Base-by-base conservation (phyloP, 2,888 invertebrate species). In the Drosophila seclusa region DNA sequence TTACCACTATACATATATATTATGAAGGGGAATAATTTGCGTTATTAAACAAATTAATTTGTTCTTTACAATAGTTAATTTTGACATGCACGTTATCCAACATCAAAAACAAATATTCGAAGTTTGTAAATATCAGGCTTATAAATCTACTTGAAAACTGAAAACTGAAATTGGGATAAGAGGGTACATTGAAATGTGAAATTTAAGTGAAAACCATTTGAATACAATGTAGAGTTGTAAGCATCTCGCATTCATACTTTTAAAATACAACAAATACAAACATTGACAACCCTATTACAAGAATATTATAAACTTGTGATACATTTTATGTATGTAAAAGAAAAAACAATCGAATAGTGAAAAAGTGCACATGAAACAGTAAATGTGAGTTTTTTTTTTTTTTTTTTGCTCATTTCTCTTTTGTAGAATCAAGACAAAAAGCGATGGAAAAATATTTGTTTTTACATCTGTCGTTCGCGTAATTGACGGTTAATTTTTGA, bases 81-180 rank as follows among this genome's bases (percentile, higher is more conserved):
- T 52, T 6, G 24, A 52, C 29, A 42, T 68, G 63, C 72, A 66
- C 34, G 59, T 59, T 52, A 52, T 11, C 31, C 36, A 40, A 58
- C 53, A 53, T 64, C 36, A 54, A 67, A 50, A 40, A 66, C 53
- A 55, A 55, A 68, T 40, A 71, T 71, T 65, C 81, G 85, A 87
- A 90, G 54, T 91, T 87, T 85, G 92, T 92, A 92, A 90, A 92
- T 92, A 92, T 88, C 87, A 84, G 81, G 83, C 84, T 69, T 82
- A 83, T 80, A 77, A 83, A 80, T 73, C 75, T 73, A 85, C 68
- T 77, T 53, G 58, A 45, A 16, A 24, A 45, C 45, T 40, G 42
- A 52, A 68, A 50, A 55, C 62, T 32, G 32, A 32, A 32, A 61
- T 61, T 79, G 54, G 50, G 32, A 27, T 50, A 58, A 61, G 76